Evolutionary conservation across 2,888 invertebrate genomes (phyloP).

Genomic region (Ischnura elegans): DNA sequence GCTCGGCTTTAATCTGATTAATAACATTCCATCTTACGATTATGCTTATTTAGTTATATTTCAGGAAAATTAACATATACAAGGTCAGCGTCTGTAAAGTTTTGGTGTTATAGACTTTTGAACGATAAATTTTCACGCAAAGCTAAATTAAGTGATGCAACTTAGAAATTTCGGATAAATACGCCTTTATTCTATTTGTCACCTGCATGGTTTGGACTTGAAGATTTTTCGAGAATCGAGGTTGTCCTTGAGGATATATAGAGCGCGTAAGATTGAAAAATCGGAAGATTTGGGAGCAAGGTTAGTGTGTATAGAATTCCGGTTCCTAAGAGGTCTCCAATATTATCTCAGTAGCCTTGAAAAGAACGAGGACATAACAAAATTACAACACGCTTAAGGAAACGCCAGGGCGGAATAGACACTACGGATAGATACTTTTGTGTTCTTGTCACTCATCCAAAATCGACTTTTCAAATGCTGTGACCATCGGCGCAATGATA

Average conservation of each 20-base stretch:
- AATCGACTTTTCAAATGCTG: neutral
- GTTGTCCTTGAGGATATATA: constrained; percentile 9
- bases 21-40: too few species aligned
- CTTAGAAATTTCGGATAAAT: too few species aligned
- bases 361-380: neutral
- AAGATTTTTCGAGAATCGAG: neutral
- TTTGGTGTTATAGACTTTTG: too few species aligned
- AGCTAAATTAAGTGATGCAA: too few species aligned
- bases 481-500: neutral
- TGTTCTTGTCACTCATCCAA: neutral
- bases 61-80: too few species aligned
- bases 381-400: neutral
- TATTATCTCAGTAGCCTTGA: neutral
- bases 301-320: neutral
- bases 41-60: too few species aligned
- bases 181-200: too few species aligned
- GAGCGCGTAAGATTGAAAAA: constrained; percentile 3
- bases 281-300: constrained; percentile 28
- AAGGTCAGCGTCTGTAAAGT: too few species aligned
- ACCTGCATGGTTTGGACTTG: neutral
- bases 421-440: neutral
- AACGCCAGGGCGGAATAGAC: neutral
- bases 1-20: too few species aligned
- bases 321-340: neutral
- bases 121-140: too few species aligned